Conservation (phyloP, 2,797 vertebrate species). For the Centropyge bicolor region DNA sequence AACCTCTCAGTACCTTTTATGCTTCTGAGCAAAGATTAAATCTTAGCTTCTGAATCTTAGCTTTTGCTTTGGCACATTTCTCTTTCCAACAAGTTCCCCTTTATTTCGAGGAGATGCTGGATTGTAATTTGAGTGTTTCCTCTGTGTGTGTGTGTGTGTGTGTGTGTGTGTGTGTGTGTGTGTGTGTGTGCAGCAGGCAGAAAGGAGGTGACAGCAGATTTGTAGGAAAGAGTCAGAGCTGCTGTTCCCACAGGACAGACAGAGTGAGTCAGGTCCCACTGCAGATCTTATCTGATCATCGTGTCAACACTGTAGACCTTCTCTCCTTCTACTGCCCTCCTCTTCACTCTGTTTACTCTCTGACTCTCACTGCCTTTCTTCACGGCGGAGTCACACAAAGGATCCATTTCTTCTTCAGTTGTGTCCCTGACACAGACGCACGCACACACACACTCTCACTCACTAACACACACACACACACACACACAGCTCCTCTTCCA, state of each 20-base stretch:
- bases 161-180: constrained; percentile 22
- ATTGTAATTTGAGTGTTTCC: constrained; percentile 54
- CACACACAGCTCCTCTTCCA: constrained; percentile 53
- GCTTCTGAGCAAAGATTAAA: constrained; percentile 2
- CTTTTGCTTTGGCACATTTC: constrained; percentile 24
- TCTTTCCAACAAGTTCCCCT: constrained; percentile 18
- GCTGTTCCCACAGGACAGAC: constrained; percentile 82
- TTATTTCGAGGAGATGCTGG: constrained; percentile 17
- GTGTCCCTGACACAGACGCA: constrained; percentile 55
- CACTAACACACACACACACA: constrained; percentile 45
- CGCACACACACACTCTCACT: constrained; percentile 38
- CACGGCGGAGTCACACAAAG: constrained; percentile 64
- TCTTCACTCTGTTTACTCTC: constrained; percentile 61
- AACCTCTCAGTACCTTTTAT: neutral
- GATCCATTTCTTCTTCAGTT: constrained; percentile 64
- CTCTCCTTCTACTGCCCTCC: constrained; percentile 63
- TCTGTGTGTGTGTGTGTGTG: constrained; percentile 25
- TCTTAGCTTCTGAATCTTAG: neutral
- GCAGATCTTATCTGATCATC: constrained; percentile 80
- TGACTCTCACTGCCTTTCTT: constrained; percentile 38
- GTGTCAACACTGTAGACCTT: constrained; percentile 74
- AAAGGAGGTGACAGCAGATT: constrained; percentile 51
- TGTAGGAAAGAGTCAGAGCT: constrained; percentile 62
- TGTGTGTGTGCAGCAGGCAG: constrained; percentile 11
- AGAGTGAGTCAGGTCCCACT: constrained; percentile 72